Percentiles rank a stretch among this genome's conserved stretches.
Conservation (phyloP, 1,140 invertebrate genomes). For the Helicoverpa armigera region DNA sequence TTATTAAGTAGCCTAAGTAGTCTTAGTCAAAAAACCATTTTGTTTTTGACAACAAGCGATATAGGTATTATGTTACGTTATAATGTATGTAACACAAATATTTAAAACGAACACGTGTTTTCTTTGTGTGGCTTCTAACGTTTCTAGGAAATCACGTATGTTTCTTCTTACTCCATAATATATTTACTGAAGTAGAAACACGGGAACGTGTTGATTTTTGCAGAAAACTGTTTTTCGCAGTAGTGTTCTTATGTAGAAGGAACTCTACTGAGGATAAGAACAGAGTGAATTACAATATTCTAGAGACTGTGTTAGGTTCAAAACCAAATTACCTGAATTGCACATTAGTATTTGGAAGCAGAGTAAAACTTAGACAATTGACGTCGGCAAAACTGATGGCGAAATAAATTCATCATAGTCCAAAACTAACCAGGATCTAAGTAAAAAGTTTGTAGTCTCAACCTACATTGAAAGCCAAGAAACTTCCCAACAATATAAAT, state of each 20-base stretch:
- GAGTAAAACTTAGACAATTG: too few species aligned
- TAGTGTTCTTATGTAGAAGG: background rate
- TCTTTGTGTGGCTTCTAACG: conserved; percentile 29
- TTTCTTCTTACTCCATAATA: background rate
- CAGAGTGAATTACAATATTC: too few species aligned
- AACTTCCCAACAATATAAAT: conserved; percentile 26
- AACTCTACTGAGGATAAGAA: too few species aligned
- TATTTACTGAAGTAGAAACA: background rate
- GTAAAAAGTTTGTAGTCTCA: background rate
- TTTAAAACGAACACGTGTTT: background rate
- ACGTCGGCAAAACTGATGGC: background rate
- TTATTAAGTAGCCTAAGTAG: too few species aligned
- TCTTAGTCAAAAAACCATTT: too few species aligned
- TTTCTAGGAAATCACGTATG: conserved; percentile 8
- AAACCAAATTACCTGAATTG: too few species aligned
- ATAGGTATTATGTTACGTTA: too few species aligned
- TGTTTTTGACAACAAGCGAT: background rate
- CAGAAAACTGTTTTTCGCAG: background rate
- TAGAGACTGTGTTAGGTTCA: too few species aligned
- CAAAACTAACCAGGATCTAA: background rate
- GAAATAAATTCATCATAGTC: background rate
- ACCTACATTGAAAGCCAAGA: background rate
- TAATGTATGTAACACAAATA: background rate
- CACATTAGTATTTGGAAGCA: too few species aligned
- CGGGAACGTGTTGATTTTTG: background rate